Conservation (phyloP, 2,797 vertebrate species). For the Pelodytes ibericus region DNA sequence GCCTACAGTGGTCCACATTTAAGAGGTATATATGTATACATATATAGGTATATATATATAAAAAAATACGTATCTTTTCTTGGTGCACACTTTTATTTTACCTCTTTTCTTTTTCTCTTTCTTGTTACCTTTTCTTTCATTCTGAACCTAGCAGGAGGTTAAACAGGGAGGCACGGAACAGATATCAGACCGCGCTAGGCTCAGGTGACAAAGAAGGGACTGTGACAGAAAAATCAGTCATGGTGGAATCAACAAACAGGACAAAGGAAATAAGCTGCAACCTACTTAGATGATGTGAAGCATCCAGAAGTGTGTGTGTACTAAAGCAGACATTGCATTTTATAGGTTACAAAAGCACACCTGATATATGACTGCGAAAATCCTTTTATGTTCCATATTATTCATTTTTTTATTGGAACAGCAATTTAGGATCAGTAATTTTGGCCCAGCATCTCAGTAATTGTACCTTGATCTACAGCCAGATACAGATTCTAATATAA, state of each 20-base stretch:
- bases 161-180: slow-evolving; percentile 51
- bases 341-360: slow-evolving; percentile 4
- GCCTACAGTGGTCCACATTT: too few relatives aligned
- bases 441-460: neutral
- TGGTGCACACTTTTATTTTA: slow-evolving; percentile 12
- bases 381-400: neutral
- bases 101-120: neutral
- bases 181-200: slow-evolving; percentile 37
- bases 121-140: slow-evolving; percentile 34
- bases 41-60: too few relatives aligned
- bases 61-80: too few relatives aligned
- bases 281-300: slow-evolving; percentile 34
- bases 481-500: neutral
- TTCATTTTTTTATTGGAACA: neutral
- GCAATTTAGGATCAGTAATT: neutral
- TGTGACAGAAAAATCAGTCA: slow-evolving; percentile 53
- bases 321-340: slow-evolving; percentile 22
- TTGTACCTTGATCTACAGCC: neutral
- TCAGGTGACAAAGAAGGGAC: slow-evolving; percentile 54
- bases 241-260: slow-evolving; percentile 53
- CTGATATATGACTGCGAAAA: slow-evolving; percentile 20
- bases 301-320: slow-evolving; percentile 8
- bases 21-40: too few relatives aligned
- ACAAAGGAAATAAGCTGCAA: slow-evolving; percentile 48
- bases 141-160: slow-evolving; percentile 43